Conservation (phyloP, 2,888 invertebrate genomes). For the Zhuqinia jingwanae region DNA sequence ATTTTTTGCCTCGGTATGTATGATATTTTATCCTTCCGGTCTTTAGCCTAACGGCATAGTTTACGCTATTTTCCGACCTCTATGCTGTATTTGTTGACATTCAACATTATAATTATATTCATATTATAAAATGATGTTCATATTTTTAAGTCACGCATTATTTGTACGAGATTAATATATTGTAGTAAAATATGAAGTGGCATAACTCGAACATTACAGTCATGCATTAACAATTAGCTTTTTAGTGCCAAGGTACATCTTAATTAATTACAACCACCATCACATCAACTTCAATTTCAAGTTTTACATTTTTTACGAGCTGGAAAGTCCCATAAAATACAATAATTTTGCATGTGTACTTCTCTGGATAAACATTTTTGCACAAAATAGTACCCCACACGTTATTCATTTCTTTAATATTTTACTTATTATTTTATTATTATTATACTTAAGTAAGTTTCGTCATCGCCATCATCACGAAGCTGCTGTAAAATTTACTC, state of each 20-base stretch:
- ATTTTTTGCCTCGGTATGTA: too few relatives aligned
- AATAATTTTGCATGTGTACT: not conserved
- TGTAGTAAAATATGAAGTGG: not conserved
- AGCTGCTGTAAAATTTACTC: slow-evolving; percentile 29
- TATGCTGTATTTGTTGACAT: too few relatives aligned
- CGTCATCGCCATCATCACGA: not conserved
- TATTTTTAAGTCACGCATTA: not conserved
- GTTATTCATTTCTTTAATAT: too few relatives aligned
- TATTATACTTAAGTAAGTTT: not conserved
- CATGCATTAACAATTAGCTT: too few relatives aligned
- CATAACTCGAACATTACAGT: not conserved
- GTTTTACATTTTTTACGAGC: slow-evolving; percentile 12
- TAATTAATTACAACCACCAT: slow-evolving; percentile 28
- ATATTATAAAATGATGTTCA: too few relatives aligned
- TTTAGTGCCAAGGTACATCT: slow-evolving; percentile 7
- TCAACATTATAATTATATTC: too few relatives aligned
- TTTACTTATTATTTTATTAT: not conserved
- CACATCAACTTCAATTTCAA: slow-evolving; percentile 5
- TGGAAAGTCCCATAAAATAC: not conserved
- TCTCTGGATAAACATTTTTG: not conserved
- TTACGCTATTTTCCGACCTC: too few relatives aligned
- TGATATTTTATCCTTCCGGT: too few relatives aligned
- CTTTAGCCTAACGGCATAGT: too few relatives aligned
- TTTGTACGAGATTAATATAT: not conserved
- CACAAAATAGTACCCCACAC: not conserved